Percentiles rank a stretch among this genome's conserved stretches.
These are phyloP conservation scores for Pseudomyrmex gracilis DNA, from an alignment of 1,140 invertebrate genomes.

Conservation along the genomic window DNA sequence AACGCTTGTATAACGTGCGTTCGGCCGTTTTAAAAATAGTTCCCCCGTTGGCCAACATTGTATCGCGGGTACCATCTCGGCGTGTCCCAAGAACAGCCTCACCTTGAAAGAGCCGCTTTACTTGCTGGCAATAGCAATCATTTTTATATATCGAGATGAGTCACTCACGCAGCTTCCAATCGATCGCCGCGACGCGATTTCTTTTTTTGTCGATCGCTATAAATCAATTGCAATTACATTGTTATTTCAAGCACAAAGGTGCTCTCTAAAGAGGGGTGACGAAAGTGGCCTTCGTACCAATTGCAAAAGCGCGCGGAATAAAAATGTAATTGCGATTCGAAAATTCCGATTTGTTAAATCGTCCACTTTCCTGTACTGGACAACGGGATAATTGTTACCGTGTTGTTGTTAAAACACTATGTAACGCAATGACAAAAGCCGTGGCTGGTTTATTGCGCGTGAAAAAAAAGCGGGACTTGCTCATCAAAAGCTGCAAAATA, in stretches of 20 bases:
- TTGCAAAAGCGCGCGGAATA: slow-evolving; percentile 6
- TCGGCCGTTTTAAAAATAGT: slow-evolving; percentile 46
- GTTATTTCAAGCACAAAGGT: neutral
- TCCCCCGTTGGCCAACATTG: slow-evolving; percentile 51
- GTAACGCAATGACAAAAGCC: neutral
- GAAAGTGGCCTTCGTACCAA: neutral
- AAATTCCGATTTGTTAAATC: slow-evolving; percentile 1
- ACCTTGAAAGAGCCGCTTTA: slow-evolving; percentile 17
- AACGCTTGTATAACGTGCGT: slow-evolving; percentile 30
- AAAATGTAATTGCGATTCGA: slow-evolving; percentile 45
- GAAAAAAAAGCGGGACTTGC: slow-evolving; percentile 32
- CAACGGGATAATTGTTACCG: slow-evolving; percentile 46
- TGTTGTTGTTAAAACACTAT: slow-evolving; percentile 44
- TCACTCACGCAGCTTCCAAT: neutral
- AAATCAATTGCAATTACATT: slow-evolving; percentile 25
- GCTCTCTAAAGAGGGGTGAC: too few species aligned
- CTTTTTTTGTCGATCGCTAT: neutral
- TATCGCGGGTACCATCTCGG: slow-evolving; percentile 32
- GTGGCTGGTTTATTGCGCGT: slow-evolving; percentile 43
- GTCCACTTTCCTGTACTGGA: neutral
- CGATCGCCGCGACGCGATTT: neutral
- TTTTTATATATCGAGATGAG: slow-evolving; percentile 2
- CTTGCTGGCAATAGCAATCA: neutral
- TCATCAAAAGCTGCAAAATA: slow-evolving; percentile 26
- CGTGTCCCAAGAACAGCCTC: slow-evolving; percentile 24